Evolutionary conservation across 1,140 invertebrate species (phyloP).

Genomic region (Eriocheir sinensis): DNA sequence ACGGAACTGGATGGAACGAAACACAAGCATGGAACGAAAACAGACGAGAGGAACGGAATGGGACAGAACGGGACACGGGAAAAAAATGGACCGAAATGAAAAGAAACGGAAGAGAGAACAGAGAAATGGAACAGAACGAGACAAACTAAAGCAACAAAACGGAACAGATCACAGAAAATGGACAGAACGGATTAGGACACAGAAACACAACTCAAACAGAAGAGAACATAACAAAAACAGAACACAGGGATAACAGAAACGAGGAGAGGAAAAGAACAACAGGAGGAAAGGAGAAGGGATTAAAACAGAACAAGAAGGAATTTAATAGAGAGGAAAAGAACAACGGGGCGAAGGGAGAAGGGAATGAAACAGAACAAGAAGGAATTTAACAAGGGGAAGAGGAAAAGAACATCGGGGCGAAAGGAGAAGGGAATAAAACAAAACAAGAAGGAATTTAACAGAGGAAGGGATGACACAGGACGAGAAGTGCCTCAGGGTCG

Average conservation of each 20-base stretch:
- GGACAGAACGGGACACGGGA: no score
- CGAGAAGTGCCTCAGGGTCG: not conserved
- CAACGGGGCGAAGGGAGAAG: not conserved
- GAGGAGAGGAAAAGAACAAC: not conserved
- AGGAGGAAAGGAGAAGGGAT: not conserved
- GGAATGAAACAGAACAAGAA: not conserved
- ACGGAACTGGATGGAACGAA: not conserved
- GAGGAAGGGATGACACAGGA: constrained; percentile 51
- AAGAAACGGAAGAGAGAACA: not conserved
- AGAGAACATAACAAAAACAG: not conserved
- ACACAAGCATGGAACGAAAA: no score
- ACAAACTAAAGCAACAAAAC: not conserved
- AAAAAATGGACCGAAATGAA: not conserved
- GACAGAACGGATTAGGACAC: not conserved
- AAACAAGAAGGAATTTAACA: not conserved
- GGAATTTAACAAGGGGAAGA: not conserved
- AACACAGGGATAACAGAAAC: not conserved
- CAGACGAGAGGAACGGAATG: no score
- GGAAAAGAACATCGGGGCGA: not conserved
- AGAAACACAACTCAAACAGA: not conserved
- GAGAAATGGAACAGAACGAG: not conserved
- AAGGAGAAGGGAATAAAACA: not conserved
- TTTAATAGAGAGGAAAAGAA: not conserved
- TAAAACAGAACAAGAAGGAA: no score
- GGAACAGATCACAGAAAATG: not conserved